Base-by-base conservation (phyloP, 1,140 invertebrate genomes). In the Hyphantria cunea region DNA sequence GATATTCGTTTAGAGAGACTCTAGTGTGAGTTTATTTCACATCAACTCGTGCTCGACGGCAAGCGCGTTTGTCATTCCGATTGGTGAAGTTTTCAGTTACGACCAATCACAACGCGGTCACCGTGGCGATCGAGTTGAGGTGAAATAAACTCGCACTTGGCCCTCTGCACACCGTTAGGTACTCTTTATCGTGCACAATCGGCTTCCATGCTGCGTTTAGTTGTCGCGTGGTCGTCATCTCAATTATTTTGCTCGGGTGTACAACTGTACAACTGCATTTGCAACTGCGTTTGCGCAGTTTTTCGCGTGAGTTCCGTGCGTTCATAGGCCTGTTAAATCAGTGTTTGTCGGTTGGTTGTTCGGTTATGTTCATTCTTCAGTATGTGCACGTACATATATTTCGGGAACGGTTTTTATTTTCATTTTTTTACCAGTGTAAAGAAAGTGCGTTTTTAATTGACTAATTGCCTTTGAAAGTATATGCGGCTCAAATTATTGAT, bases 141-240 rank as follows among this genome's bases (percentile, higher is more conserved):
- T n/a, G n/a, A n/a, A n/a, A n/a, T n/a, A n/a, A n/a, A n/a, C n/a
- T n/a, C 33, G 33, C 33, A 34, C 6, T 10, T 6, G 33, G 33
- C 6, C 33, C 33, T 6, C 33, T 9, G n/a, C 37, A 9, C 9
- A n/a, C 41, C 2, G 10, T 13, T 9, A 44, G 12, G n/a, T 69
- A 75, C 78, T 72, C 78, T 78, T 80, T 74, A 74, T 70, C 69
- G 74, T 58, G 68, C 70, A 74, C 68, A 68, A 72, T 80, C 59
- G 59, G 70, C 68, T 71, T 72, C 67, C 71, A 53, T 66, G 58
- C 42, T 42, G 65, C 61, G 25, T 48, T 63, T 50, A 54, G 54
- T 64, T 37, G 64, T 66, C 68, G 64, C 61, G 63, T 54, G 48
- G 51, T 37, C 15, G 49, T 47, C 25, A 53, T 47, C 49, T 64